phyloP scores from a whole-genome alignment of 1,140 invertebrate species.

The Dendroctonus ponderosae region DNA sequence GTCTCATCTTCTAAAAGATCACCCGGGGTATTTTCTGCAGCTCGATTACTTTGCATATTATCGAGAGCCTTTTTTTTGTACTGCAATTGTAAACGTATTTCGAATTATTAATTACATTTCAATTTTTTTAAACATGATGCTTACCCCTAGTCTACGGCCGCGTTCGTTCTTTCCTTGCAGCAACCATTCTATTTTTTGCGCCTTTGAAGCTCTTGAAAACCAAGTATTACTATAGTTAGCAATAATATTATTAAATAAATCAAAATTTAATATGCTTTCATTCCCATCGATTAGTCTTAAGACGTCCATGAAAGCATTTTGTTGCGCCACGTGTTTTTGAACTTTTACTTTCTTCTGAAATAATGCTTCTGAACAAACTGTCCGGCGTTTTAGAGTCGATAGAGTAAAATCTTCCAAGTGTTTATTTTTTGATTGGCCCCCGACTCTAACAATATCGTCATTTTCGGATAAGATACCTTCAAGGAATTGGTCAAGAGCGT shows the following conservation, averaged over 20 bases:
- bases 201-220: conserved; percentile 33
- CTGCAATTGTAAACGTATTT: too few species aligned
- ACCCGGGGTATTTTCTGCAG: too few species aligned
- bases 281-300: conserved; percentile 22
- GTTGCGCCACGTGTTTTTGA: conserved; percentile 11
- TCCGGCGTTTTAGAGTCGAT: too few species aligned
- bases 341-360: conserved; percentile 12
- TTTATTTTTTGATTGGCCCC: conserved; percentile 66
- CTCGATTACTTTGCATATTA: too few species aligned
- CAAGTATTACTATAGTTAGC: conserved; percentile 35
- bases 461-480: conserved; percentile 64
- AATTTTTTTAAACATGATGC: too few species aligned
- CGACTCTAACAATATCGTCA: conserved; percentile 66
- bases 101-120: too few species aligned
- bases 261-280: conserved; percentile 31
- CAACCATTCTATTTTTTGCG: conserved; percentile 39
- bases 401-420: conserved; percentile 55
- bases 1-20: neutral
- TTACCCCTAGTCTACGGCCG: too few species aligned
- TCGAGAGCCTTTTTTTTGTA: too few species aligned
- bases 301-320: conserved; percentile 28
- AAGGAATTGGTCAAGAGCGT: conserved; percentile 88
- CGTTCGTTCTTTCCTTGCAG: conserved; percentile 18
- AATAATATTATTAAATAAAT: conserved; percentile 31
- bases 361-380: too few species aligned